phyloP scores from a whole-genome alignment of 1,140 invertebrate genomes.

The Drosophila virilis region DNA sequence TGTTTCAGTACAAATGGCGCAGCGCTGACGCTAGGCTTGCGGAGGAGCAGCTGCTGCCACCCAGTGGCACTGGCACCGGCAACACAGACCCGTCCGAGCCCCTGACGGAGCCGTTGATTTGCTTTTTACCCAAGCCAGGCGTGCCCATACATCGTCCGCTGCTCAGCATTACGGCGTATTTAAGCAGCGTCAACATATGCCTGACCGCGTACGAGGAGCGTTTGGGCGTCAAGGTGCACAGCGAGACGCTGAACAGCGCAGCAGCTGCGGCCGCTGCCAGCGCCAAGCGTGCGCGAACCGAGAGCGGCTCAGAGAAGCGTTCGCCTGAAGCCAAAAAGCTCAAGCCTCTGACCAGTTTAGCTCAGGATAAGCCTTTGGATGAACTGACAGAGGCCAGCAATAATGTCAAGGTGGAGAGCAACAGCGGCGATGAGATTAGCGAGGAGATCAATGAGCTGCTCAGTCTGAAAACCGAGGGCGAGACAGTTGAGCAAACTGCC shows the following conservation, averaged over 20 bases:
- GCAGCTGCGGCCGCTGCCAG: slow-evolving; percentile 34
- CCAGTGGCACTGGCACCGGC: neutral
- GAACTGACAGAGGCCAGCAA: slow-evolving; percentile 27
- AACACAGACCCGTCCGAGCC: neutral
- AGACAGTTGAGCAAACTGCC: neutral
- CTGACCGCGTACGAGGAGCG: slow-evolving; percentile 90
- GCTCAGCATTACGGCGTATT: slow-evolving; percentile 89
- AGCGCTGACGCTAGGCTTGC: slow-evolving; percentile 85
- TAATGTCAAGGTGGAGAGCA: slow-evolving; percentile 57
- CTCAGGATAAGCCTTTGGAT: slow-evolving; percentile 55
- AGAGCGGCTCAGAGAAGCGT: slow-evolving; percentile 85
- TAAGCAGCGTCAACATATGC: slow-evolving; percentile 90
- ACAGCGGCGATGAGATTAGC: slow-evolving; percentile 70
- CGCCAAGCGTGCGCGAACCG: slow-evolving; percentile 86
- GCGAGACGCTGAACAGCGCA: slow-evolving; percentile 68
- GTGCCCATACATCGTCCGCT: slow-evolving; percentile 88
- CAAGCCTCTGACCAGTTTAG: slow-evolving; percentile 41
- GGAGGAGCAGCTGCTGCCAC: slow-evolving; percentile 47
- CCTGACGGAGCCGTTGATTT: slow-evolving; percentile 56
- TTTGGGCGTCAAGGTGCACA: slow-evolving; percentile 86
- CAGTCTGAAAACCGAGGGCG: neutral
- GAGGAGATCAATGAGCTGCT: slow-evolving; percentile 71
- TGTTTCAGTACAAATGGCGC: slow-evolving; percentile 91
- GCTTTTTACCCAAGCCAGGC: slow-evolving; percentile 83
- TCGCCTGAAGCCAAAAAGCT: slow-evolving; percentile 83